These are phyloP conservation scores for Squalus acanthias DNA, from an alignment of 2,797 vertebrate genomes.

Conservation along the genomic window DNA sequence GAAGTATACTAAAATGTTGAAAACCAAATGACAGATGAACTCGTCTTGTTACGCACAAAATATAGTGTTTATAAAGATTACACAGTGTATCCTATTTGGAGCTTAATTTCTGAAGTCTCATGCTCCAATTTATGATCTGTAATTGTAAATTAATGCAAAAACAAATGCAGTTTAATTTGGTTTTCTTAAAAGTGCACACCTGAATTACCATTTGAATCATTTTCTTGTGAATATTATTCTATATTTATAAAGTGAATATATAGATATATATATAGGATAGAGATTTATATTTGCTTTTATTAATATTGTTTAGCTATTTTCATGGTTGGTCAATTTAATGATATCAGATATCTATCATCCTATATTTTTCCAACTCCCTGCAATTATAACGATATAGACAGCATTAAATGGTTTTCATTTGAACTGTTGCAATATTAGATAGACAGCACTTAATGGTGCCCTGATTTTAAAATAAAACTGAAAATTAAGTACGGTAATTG, in stretches of 20 bases:
- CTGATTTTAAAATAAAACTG: not conserved
- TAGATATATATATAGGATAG: not conserved
- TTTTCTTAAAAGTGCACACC: not conserved
- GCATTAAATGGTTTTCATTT: slow-evolving; percentile 20
- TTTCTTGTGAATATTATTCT: not conserved
- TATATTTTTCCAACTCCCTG: not conserved
- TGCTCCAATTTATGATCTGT: not conserved
- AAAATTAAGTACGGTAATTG: not conserved
- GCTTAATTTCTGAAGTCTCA: slow-evolving; percentile 30
- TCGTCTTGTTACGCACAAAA: not conserved
- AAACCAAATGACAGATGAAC: slow-evolving; percentile 29
- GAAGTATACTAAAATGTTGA: slow-evolving; percentile 25
- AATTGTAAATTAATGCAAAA: slow-evolving; percentile 6
- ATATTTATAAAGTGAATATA: not conserved
- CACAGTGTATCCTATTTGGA: slow-evolving; percentile 9
- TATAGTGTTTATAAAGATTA: slow-evolving; percentile 24
- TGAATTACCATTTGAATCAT: not conserved
- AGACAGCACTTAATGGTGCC: not conserved
- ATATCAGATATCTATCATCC: not conserved
- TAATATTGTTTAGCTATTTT: not conserved
- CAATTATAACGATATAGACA: not conserved
- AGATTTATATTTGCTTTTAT: not conserved
- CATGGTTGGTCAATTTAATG: not conserved
- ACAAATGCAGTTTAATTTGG: slow-evolving; percentile 27
- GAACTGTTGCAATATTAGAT: not conserved